Base-by-base conservation (phyloP, 2,797 vertebrate genomes). In the Coregonus ussuriensis region DNA sequence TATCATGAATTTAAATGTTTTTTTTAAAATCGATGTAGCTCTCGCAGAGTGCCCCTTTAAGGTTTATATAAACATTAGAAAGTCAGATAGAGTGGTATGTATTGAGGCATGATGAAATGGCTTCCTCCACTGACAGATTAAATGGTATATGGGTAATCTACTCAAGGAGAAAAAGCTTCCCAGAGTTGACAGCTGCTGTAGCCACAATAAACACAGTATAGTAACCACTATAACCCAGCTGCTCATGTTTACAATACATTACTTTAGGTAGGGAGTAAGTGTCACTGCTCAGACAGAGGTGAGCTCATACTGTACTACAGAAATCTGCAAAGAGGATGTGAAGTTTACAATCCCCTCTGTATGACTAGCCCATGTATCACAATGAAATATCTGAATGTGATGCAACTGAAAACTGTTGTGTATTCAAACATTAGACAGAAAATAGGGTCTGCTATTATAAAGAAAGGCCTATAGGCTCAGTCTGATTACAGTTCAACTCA, bases 41-140 rank as follows among this genome's bases (percentile, higher is more conserved):
- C 41, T 47, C 9, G 9, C 41, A 47, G 41, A 47, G 11, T 47
- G 41, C 41, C 41, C 41, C 41, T 47, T 21, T 53, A 35, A 59
- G 25, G 9, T 37, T 18, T 69, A 70, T 25, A 52, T 76, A 63
- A 82, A 76, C 56, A 67, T 3, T 53, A n/a, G 68, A 71, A 15
- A 51, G 47, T 56, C 4, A 79, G 47, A 16, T 1, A 1, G 16
- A n/a, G 29, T n/a, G 6, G 29, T 77, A 66, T 67, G 71, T 73
- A 33, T n/a, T 54, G 21, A 74, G 71, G 3, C 11, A 37, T 68
- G 11, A 35, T 51, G 9, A 71, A 47, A 52, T 25, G 41, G n/a
- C 15, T 63, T 14, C 33, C 56, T 6, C 37, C 73, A 56, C 71
- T 37, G 1, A 74, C 11, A 35, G 21, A 72, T 70, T 71, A 72